phyloP scores from a whole-genome alignment of 2,113 vertebrate genomes.

The Platysteira castanea region DNA sequence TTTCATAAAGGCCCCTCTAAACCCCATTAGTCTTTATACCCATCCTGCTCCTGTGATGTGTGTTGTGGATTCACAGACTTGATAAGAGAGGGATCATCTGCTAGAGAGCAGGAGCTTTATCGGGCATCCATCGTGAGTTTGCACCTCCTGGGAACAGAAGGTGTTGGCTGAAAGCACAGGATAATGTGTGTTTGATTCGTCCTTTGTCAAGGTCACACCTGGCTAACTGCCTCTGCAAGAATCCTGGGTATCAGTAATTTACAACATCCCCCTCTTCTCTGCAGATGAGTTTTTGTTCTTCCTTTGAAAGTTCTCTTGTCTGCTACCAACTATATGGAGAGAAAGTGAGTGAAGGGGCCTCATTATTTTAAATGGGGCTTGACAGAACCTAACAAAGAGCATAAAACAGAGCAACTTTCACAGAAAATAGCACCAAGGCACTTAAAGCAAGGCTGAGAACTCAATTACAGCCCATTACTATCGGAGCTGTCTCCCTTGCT shows the following conservation, averaged over 20 bases:
- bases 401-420: slow-evolving; percentile 73
- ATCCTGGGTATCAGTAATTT: slow-evolving; percentile 31
- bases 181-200: slow-evolving; percentile 13
- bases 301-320: slow-evolving; percentile 28
- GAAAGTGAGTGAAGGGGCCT: slow-evolving; percentile 62
- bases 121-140: not conserved
- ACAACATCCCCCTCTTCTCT: not conserved
- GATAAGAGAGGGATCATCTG: slow-evolving; percentile 21
- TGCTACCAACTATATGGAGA: not conserved
- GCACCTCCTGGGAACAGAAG: not conserved
- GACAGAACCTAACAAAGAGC: slow-evolving; percentile 66
- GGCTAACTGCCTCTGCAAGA: not conserved
- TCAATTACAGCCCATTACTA: slow-evolving; percentile 72
- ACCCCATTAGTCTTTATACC: not conserved
- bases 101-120: not conserved
- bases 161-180: not conserved
- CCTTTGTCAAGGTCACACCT: slow-evolving; percentile 9
- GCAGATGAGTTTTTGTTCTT: not conserved
- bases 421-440: slow-evolving; percentile 63
- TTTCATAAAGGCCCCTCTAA: not conserved
- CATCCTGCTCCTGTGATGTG: not conserved
- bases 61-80: not conserved
- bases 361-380: slow-evolving; percentile 75
- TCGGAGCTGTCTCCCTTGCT: slow-evolving; percentile 4
- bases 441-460: slow-evolving; percentile 70